Evolutionary conservation across 2,797 vertebrate species (phyloP), one percentile per base, ranked within the genome.

Genomic region (Galagoides demidoff): DNA sequence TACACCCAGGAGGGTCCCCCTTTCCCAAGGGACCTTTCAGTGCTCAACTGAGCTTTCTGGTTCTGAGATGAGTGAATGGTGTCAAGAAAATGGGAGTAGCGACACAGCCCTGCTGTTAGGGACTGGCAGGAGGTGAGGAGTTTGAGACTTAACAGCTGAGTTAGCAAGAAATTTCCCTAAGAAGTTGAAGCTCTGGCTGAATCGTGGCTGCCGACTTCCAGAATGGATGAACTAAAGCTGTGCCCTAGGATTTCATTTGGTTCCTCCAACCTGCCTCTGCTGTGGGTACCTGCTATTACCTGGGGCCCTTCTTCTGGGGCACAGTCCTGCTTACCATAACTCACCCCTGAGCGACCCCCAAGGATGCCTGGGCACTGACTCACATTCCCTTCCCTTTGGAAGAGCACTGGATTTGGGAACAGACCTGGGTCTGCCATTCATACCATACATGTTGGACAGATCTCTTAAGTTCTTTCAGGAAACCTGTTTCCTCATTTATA

Each of bases 301-400:
- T 85, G 17, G 23, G 43, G 8, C 3, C 34, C 37, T 73, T 49
- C 23, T 70, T 55, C 79, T 12, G 25, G 49, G 39, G 29, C 29
- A 20, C 27, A 66, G 25, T 6, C 27, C 68, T 22, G 8, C 7
- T 16, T 23, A 52, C 52, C 49, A 9, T 2, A 29, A 17, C 14
- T 31, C 31, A 45, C 5, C 23, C 27, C 29, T 22, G 20, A 59
- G 52, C 10, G 1, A 16, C 6, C 59, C 52, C 66, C 14, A 11
- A 7, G 1, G 3, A 22, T 16, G 16, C 52, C 9, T 1, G 43
- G 29, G 3, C 1, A 2, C 55, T n/a, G 11, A 2, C 20, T 23
- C 29, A 8, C 22, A 23, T 70, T 23, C 29, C 39, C 23, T 17
- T 3, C 7, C 13, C 66, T 43, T 10, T n/a, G 25, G 7, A 85